Evolutionary conservation across 2,797 vertebrate species (phyloP), one percentile per base, ranked within the genome.

Genomic region (Loriculus beryllinus): DNA sequence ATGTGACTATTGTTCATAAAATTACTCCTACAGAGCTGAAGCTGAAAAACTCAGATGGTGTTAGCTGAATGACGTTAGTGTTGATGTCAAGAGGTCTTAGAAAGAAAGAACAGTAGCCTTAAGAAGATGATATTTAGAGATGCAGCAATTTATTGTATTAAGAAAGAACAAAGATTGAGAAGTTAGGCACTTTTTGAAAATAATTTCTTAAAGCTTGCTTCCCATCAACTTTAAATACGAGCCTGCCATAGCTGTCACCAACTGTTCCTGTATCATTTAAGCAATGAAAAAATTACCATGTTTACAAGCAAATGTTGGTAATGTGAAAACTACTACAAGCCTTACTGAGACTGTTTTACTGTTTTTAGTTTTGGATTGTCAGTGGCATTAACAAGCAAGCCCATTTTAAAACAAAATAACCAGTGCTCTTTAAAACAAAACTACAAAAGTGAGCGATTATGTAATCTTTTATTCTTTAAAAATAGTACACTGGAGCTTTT

Each of bases 391-490:
- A 21, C 13, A 26, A 49, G 48, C 54, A 72, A 75, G 31, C 26
- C 25, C 10, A 4, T 76, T 81, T 86, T 87, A 35, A 94, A 86
- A 42, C 25, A 59, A 31, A 90, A 35, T 17, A 64, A 76, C 8
- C 62, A 37, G 17, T 3, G 21, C 26, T 86, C 45, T 87, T 60
- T n/a, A 49, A 71, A 83, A 37, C 33, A 86, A 56, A 92, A 70
- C 64, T 62, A 51, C 37, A 33, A 17, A 82, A 39, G 23, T 33
- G 37, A 94, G 51, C 84, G 42, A 72, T 94, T 95, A 62, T 0
- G 0, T 91, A 9, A 64, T 63, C 28, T 84, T 95, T 95, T 90
- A 92, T 95, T 96, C 87, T 93, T 96, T 59, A 94, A 94, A 96
- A 94, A 93, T 71, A 92, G 63, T 91, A 93, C 84, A 92, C 65